A percentile compares a stretch with the other conserved stretches of the same genome.
phyloP scores from a whole-genome alignment of 2,113 vertebrate species.

The Thalassarche chlororhynchos region DNA sequence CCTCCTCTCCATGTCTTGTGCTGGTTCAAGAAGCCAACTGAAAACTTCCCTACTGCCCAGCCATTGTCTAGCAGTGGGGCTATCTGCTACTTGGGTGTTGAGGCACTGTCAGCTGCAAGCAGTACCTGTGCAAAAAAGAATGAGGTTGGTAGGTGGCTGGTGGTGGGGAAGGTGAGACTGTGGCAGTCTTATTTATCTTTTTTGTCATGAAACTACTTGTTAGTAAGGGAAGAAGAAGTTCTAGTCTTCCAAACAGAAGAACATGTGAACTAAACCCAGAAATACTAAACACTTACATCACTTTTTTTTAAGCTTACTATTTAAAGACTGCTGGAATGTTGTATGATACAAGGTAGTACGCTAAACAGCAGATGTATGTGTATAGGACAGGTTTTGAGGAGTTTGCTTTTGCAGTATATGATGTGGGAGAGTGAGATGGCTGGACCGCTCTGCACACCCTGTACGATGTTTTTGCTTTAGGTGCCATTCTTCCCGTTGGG shows the following conservation, averaged over 20 bases:
- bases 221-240: background rate
- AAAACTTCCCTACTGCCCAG: background rate
- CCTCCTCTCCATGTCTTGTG: rapidly evolving
- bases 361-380: background rate
- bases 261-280: background rate
- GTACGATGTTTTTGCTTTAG: background rate
- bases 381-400: background rate
- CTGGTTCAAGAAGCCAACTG: background rate
- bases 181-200: background rate
- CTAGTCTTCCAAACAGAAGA: background rate
- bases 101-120: background rate
- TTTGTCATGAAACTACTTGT: background rate
- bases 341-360: background rate
- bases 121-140: background rate
- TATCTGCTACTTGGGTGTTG: background rate
- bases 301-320: background rate
- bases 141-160: background rate
- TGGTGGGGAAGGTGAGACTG: background rate
- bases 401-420: background rate
- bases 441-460: background rate
- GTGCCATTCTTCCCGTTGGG: background rate
- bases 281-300: background rate
- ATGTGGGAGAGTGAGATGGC: background rate
- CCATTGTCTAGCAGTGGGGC: background rate
- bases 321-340: background rate